Conservation (phyloP, 1,140 invertebrate genomes). For the Idris sp. region DNA sequence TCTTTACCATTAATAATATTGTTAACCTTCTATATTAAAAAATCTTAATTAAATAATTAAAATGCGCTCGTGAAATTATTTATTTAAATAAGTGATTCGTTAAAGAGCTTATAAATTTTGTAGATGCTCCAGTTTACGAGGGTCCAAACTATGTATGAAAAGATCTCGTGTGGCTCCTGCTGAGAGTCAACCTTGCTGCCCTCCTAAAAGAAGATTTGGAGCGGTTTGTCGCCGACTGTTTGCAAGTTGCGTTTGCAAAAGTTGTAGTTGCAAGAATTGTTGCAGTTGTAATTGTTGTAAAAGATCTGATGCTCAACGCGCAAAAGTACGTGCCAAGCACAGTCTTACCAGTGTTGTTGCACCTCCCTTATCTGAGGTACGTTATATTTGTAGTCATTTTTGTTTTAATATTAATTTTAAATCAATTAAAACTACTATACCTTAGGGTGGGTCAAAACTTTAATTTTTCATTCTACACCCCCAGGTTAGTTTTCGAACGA, state of each 20-base stretch:
- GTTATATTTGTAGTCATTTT: too few species aligned
- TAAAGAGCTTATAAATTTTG: conserved; percentile 22
- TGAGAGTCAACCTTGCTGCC: conserved; percentile 68
- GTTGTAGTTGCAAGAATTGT: conserved; percentile 55
- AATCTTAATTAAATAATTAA: too few species aligned
- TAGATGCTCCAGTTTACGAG: conserved; percentile 66
- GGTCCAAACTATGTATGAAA: conserved; percentile 65
- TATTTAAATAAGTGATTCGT: conserved; percentile 21
- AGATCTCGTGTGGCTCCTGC: conserved; percentile 68
- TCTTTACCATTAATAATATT: too few species aligned
- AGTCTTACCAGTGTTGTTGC: conserved; percentile 75
- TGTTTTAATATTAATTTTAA: neutral
- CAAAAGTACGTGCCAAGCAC: conserved; percentile 74
- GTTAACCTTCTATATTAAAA: too few species aligned
- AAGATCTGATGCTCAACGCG: conserved; percentile 62
- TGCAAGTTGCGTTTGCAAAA: conserved; percentile 55
- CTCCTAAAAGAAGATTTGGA: conserved; percentile 69
- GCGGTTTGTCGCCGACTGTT: conserved; percentile 68
- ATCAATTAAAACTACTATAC: neutral
- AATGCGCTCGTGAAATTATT: too few species aligned
- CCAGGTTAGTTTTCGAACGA: too few species aligned
- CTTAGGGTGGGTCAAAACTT: too few species aligned
- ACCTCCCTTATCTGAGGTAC: conserved; percentile 74
- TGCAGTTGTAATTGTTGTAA: conserved; percentile 59
- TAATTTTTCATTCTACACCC: neutral